phyloP scores from a whole-genome alignment of 35 echinoderm and acorn worm species.

The Lytechinus pictus region DNA sequence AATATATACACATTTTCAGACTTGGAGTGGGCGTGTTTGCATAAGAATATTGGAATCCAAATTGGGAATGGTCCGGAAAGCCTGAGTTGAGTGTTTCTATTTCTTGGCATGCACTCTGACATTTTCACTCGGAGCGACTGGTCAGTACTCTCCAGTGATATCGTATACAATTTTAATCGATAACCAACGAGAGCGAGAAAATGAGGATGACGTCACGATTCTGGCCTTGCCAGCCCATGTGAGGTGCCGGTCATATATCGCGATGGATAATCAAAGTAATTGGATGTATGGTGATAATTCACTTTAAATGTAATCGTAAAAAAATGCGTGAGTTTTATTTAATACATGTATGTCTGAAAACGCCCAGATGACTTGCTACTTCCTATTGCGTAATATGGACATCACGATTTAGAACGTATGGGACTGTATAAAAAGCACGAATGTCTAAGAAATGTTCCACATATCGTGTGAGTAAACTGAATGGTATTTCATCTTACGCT shows the following conservation, averaged over 20 bases:
- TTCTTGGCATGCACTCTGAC: neutral
- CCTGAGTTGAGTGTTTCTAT: neutral
- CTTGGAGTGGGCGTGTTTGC: neutral
- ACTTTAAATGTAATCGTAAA: neutral
- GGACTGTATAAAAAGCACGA: conserved; percentile 1
- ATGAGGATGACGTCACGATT: conserved; percentile 33
- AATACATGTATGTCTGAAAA: neutral
- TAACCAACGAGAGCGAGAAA: neutral
- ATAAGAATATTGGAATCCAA: neutral
- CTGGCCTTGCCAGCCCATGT: neutral
- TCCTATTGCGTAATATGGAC: neutral
- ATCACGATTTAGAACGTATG: neutral
- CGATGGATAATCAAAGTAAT: neutral
- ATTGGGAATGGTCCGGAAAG: neutral
- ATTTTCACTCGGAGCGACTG: conserved; percentile 3
- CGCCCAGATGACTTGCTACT: neutral
- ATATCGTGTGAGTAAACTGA: neutral
- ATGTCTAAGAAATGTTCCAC: neutral
- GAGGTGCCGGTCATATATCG: neutral
- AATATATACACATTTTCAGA: neutral
- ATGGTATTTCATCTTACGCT: neutral
- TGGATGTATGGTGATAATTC: neutral
- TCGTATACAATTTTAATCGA: conserved; percentile 14
- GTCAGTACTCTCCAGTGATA: neutral
- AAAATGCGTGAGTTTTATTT: neutral